Evolutionary conservation across 2,888 invertebrate genomes (phyloP).

Genomic region (Hemicrepidius hirtus): DNA sequence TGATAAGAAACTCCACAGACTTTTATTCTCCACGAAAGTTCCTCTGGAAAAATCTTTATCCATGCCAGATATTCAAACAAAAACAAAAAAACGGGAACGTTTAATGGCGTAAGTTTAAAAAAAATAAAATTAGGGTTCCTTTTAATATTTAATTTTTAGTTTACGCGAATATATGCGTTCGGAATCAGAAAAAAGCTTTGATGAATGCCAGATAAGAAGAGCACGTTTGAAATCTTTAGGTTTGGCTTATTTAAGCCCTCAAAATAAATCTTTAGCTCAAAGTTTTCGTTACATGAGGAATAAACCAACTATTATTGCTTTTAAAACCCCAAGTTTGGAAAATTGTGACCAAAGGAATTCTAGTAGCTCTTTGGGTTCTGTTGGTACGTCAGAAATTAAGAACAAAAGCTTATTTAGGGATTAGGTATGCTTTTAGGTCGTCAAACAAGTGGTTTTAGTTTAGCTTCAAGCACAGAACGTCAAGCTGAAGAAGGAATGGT

Average conservation of each 20-base stretch:
- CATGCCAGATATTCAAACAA: constrained; percentile 88
- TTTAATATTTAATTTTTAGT: constrained; percentile 73
- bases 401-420: no score
- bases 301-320: constrained; percentile 91
- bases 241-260: constrained; percentile 82
- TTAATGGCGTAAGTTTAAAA: constrained; percentile 80
- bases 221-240: constrained; percentile 80
- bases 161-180: constrained; percentile 83
- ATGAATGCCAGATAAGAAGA: constrained; percentile 79
- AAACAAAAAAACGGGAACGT: constrained; percentile 81
- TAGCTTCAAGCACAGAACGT: constrained; percentile 72
- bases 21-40: constrained; percentile 74
- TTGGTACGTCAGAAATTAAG: constrained; percentile 72
- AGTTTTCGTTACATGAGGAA: constrained; percentile 93
- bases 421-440: constrained; percentile 60
- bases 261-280: constrained; percentile 86
- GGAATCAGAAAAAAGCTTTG: constrained; percentile 86
- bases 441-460: constrained; percentile 64
- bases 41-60: constrained; percentile 87
- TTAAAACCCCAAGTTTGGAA: constrained; percentile 88
- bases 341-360: constrained; percentile 78
- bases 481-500: constrained; percentile 79
- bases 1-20: constrained; percentile 73
- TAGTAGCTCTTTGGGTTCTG: constrained; percentile 75
- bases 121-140: no score